phyloP scores from a whole-genome alignment of 2,797 vertebrate species.

The Pseudopleuronectes americanus region DNA sequence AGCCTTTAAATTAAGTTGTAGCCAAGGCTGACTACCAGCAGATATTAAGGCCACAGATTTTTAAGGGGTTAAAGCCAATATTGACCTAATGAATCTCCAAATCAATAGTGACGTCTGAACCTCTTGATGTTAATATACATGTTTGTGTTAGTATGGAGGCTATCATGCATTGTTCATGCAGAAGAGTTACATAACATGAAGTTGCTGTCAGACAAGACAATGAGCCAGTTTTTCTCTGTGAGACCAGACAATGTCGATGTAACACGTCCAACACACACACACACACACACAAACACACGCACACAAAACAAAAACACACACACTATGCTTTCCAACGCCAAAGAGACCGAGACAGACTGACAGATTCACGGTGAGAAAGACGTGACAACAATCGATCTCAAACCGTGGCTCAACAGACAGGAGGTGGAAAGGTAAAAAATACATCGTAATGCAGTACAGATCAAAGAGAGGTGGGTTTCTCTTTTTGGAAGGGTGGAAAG shows the following conservation, averaged over 20 bases:
- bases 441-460: conserved; percentile 42
- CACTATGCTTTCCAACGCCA: conserved; percentile 40
- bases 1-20: background rate
- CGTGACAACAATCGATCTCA: conserved; percentile 26
- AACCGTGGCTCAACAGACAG: conserved; percentile 33
- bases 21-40: background rate
- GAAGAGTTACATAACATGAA: conserved; percentile 15
- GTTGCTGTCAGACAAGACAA: conserved; percentile 21
- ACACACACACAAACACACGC: conserved; percentile 17
- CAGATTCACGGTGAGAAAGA: conserved; percentile 56
- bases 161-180: conserved; percentile 24
- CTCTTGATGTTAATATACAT: background rate
- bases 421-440: conserved; percentile 39
- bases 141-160: conserved; percentile 14
- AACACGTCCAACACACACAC: conserved; percentile 37
- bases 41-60: background rate
- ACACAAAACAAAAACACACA: background rate
- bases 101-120: background rate
- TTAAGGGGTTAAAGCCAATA: background rate
- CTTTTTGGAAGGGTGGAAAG: conserved; percentile 28
- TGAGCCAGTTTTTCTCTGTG: conserved; percentile 7
- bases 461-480: conserved; percentile 25
- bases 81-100: background rate
- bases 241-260: conserved; percentile 27
- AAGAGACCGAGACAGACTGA: conserved; percentile 59